These are phyloP conservation scores for Volucella bombylans DNA, from an alignment of 2,888 invertebrate species.

Conservation along the genomic window DNA sequence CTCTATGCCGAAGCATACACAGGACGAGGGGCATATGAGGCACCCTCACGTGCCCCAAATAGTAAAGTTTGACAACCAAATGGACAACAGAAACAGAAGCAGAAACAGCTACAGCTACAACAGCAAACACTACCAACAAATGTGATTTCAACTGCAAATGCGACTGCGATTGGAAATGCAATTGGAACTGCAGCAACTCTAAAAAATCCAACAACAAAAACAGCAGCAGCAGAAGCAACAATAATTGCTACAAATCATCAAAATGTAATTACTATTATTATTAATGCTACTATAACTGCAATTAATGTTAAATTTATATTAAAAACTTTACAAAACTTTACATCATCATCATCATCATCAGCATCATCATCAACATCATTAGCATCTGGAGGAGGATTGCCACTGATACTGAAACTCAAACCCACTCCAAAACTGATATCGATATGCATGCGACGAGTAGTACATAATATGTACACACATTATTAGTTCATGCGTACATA, in stretches of 20 bases:
- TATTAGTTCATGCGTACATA: slow-evolving; percentile 59
- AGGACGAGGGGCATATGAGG: slow-evolving; percentile 81
- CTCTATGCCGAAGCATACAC: slow-evolving; percentile 82
- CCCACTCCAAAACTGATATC: too few species aligned
- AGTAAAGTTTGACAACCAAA: slow-evolving; percentile 81
- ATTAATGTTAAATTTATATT: slow-evolving; percentile 70
- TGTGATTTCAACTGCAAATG: too few species aligned
- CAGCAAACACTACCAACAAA: slow-evolving; percentile 73
- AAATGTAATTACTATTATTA: slow-evolving; percentile 72
- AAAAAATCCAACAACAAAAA: slow-evolving; percentile 59
- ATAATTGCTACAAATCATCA: slow-evolving; percentile 69
- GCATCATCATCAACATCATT: background rate
- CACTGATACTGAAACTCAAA: too few species aligned
- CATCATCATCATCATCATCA: slow-evolving; percentile 60
- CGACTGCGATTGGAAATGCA: slow-evolving; percentile 65
- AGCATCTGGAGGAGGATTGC: too few species aligned
- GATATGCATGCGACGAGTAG: background rate
- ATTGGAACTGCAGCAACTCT: slow-evolving; percentile 71
- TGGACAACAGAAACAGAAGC: slow-evolving; percentile 74
- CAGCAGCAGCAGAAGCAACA: slow-evolving; percentile 16
- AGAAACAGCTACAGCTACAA: too few species aligned
- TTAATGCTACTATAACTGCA: slow-evolving; percentile 69
- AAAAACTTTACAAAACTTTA: slow-evolving; percentile 56
- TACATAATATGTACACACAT: slow-evolving; percentile 22
- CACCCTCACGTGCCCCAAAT: slow-evolving; percentile 79